A percentile compares a stretch with the other conserved stretches of the same genome.
These are phyloP conservation scores for Proisotoma minuta DNA, from an alignment of 2,888 invertebrate species.

Conservation along the genomic window DNA sequence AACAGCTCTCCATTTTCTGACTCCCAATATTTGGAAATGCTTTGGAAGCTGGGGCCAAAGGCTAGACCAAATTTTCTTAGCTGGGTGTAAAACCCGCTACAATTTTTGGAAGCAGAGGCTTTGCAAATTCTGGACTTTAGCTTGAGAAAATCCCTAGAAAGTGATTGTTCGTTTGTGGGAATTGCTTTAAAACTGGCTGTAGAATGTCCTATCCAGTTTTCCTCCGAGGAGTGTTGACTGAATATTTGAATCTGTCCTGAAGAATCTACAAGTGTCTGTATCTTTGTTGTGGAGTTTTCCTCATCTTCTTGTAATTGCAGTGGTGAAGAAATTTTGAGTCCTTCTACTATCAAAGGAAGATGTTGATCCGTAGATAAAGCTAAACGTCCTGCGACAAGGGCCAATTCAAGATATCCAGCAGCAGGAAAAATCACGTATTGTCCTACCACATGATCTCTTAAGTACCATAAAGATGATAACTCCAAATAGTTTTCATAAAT, in stretches of 20 bases:
- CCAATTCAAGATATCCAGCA: slow-evolving; percentile 32
- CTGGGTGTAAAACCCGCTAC: slow-evolving; percentile 1
- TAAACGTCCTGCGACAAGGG: slow-evolving; percentile 26
- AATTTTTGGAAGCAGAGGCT: not conserved
- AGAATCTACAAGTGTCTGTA: not conserved
- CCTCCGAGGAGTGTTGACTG: not conserved
- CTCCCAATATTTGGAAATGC: slow-evolving; percentile 7
- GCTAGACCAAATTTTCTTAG: slow-evolving; percentile 2
- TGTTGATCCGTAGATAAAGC: slow-evolving; percentile 1
- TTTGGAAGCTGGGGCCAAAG: slow-evolving; percentile 16
- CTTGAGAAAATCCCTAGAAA: not conserved
- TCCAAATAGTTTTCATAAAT: slow-evolving; percentile 24
- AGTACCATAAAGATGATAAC: slow-evolving; percentile 12
- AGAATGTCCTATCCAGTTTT: slow-evolving; percentile 9
- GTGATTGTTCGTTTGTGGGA: not conserved
- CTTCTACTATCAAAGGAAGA: slow-evolving; percentile 25
- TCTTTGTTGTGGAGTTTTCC: slow-evolving; percentile 6
- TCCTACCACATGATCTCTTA: slow-evolving; percentile 33
- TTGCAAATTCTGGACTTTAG: not conserved
- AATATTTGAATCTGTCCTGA: slow-evolving; percentile 6
- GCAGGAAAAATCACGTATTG: slow-evolving; percentile 30
- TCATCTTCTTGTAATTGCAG: slow-evolving; percentile 11
- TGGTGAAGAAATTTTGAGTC: slow-evolving; percentile 26
- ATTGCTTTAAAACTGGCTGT: slow-evolving; percentile 3
- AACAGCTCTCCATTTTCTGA: slow-evolving; percentile 6